Percentiles rank a stretch among this genome's conserved stretches.
Evolutionary conservation across 2,888 invertebrate species (phyloP).

Genomic region (Ametastegia equiseti): DNA sequence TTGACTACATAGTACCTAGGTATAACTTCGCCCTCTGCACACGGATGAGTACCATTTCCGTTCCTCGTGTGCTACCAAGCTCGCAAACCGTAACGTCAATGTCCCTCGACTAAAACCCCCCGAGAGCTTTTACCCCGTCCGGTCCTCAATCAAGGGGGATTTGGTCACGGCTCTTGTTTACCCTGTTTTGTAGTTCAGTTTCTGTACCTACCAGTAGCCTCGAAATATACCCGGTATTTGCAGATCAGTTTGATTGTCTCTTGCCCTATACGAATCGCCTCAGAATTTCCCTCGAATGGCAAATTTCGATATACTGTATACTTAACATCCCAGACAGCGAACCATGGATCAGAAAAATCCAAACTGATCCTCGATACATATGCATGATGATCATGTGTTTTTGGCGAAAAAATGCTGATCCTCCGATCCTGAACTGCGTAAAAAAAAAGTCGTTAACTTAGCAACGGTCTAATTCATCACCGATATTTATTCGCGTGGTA

Average conservation of each 20-base stretch:
- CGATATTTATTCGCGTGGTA: not conserved
- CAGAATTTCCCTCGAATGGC: too few relatives aligned
- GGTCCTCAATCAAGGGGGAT: constrained; percentile 43
- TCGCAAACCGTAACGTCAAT: constrained; percentile 22
- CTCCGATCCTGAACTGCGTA: too few relatives aligned
- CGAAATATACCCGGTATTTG: not conserved
- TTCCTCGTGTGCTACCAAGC: too few relatives aligned
- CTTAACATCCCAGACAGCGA: too few relatives aligned
- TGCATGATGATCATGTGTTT: not conserved
- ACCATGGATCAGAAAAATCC: too few relatives aligned
- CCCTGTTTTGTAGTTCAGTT: not conserved
- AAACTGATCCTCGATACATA: too few relatives aligned
- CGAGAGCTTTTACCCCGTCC: not conserved
- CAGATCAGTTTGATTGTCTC: not conserved
- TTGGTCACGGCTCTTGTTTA: constrained; percentile 40
- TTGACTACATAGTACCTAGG: not conserved
- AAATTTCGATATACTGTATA: too few relatives aligned
- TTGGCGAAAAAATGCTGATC: not conserved
- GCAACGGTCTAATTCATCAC: not conserved
- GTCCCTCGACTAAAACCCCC: constrained; percentile 18
- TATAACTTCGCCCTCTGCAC: not conserved
- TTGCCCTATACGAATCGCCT: not conserved
- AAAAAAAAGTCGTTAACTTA: too few relatives aligned
- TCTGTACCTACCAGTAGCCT: not conserved
- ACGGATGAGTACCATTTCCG: constrained; percentile 41